These are phyloP conservation scores for Melanophora roralis DNA, from an alignment of 2,888 invertebrate genomes.

Conservation along the genomic window DNA sequence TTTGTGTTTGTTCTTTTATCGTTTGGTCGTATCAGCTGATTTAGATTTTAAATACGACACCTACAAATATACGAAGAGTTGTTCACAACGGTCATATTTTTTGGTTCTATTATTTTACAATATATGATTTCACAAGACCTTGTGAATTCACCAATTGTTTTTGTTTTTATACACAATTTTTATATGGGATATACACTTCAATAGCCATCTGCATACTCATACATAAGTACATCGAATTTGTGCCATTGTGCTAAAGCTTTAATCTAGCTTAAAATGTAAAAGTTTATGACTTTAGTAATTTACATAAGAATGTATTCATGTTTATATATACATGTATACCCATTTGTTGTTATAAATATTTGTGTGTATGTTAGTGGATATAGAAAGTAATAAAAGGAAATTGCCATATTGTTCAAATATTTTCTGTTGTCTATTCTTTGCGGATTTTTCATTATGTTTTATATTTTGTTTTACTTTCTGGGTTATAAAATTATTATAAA, in stretches of 20 bases:
- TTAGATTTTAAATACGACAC: too few relatives aligned
- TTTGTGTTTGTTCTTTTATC: too few relatives aligned
- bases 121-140: too few relatives aligned
- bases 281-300: constrained; percentile 52
- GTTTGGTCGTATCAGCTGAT: too few relatives aligned
- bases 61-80: too few relatives aligned
- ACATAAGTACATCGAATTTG: constrained; percentile 10
- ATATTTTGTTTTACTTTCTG: constrained; percentile 13
- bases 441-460: constrained; percentile 6
- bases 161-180: constrained; percentile 1
- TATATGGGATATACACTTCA: neutral
- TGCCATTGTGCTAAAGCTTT: constrained; percentile 55
- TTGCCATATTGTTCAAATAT: constrained; percentile 61
- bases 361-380: neutral
- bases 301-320: neutral
- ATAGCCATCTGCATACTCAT: neutral
- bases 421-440: neutral
- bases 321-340: too few relatives aligned
- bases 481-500: constrained; percentile 40
- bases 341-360: neutral
- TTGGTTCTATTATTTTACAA: too few relatives aligned
- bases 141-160: constrained; percentile 20
- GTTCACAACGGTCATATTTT: too few relatives aligned
- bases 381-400: constrained; percentile 58
- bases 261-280: constrained; percentile 56